Percentiles rank a stretch among this genome's conserved stretches.
Evolutionary conservation across 2,113 vertebrate species (phyloP).

Genomic region (Syrrhaptes paradoxus): DNA sequence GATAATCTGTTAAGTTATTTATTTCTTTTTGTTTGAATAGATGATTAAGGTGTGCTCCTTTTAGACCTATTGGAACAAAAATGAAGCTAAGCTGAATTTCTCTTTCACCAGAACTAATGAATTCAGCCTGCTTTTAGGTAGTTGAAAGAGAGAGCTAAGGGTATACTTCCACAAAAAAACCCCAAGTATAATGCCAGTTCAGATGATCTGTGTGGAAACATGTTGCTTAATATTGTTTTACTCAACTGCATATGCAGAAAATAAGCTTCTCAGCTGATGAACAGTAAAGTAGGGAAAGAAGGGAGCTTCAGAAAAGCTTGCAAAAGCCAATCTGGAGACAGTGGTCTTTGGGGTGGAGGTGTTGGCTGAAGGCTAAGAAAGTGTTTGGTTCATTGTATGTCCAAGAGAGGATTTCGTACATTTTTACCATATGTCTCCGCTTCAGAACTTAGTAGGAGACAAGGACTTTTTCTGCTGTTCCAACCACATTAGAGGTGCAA

Average conservation of each 20-base stretch:
- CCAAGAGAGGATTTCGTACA: neutral
- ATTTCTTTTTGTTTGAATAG: neutral
- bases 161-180: neutral
- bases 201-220: neutral
- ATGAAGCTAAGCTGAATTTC: neutral
- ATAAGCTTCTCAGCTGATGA: neutral
- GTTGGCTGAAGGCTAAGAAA: neutral
- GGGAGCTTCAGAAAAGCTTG: neutral
- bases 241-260: neutral
- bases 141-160: neutral
- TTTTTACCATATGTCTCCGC: neutral
- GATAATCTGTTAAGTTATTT: neutral
- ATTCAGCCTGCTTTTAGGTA: neutral
- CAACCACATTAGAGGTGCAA: neutral
- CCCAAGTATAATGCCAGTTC: neutral
- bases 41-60: neutral
- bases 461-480: neutral
- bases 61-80: neutral
- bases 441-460: slow-evolving; percentile 7
- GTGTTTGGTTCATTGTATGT: neutral
- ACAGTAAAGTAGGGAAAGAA: neutral
- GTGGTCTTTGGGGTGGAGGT: neutral
- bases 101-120: neutral
- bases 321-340: neutral
- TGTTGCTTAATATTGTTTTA: neutral